Evolutionary conservation across 1,140 invertebrate species (phyloP).

Genomic region (Radopholus similis): DNA sequence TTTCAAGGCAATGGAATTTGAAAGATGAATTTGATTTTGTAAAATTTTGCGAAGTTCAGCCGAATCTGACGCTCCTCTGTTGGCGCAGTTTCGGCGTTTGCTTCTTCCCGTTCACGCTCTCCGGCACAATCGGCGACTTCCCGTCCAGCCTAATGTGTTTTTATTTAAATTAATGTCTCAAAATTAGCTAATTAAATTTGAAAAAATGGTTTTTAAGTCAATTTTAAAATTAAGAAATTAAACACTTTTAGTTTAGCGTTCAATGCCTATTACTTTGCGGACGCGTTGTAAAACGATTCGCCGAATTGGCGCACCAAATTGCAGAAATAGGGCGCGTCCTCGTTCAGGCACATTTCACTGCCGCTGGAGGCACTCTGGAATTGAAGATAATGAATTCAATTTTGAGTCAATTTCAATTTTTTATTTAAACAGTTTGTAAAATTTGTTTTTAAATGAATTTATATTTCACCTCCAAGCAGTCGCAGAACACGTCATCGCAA

Average conservation of each 20-base stretch:
- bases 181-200: too few relatives aligned
- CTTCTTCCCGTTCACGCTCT: neutral
- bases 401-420: neutral
- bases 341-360: constrained; percentile 14
- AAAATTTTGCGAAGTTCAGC: too few relatives aligned
- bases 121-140: neutral
- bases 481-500: constrained; percentile 22
- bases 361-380: constrained; percentile 4
- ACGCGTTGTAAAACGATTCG: neutral
- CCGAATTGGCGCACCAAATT: constrained; percentile 18
- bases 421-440: neutral
- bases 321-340: constrained; percentile 18
- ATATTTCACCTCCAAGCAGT: constrained; percentile 1
- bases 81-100: neutral
- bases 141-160: neutral
- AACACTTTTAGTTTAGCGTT: neutral
- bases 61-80: neutral
- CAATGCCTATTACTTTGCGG: too few relatives aligned
- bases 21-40: too few relatives aligned
- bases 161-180: too few relatives aligned
- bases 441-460: neutral
- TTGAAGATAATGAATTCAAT: neutral
- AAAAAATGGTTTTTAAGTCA: neutral
- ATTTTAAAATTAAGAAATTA: neutral
- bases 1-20: too few relatives aligned